phyloP scores from a whole-genome alignment of 2,113 vertebrate species.

The Lepus americanus region DNA sequence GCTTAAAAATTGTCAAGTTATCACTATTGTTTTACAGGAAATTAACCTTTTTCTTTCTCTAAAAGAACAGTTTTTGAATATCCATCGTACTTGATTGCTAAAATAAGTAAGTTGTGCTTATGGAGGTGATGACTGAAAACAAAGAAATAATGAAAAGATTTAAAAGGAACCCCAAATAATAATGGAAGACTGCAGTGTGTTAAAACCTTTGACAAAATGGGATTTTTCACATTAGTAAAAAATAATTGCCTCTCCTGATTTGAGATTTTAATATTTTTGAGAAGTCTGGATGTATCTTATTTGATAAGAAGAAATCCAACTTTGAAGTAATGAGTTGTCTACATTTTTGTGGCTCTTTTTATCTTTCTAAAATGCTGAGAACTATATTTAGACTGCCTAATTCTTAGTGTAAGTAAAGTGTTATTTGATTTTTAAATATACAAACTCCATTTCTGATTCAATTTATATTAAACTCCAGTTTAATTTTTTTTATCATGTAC shows the following conservation, averaged over 20 bases:
- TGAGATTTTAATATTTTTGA: conserved; percentile 11
- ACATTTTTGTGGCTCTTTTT: background rate
- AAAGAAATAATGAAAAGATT: background rate
- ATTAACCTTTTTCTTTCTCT: background rate
- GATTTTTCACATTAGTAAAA: background rate
- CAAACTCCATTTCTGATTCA: conserved; percentile 62
- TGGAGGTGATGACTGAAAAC: background rate
- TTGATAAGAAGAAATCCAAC: background rate
- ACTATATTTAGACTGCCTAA: conserved; percentile 11
- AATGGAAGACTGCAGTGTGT: background rate
- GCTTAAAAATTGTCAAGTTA: background rate
- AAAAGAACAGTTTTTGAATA: background rate
- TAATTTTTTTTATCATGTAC: conserved; percentile 62
- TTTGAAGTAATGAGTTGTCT: background rate
- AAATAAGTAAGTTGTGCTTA: background rate
- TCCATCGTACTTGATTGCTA: background rate
- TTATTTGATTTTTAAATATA: conserved; percentile 64
- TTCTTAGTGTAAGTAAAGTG: conserved; percentile 24
- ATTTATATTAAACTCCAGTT: conserved; percentile 64
- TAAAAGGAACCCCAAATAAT: background rate
- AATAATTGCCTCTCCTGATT: background rate
- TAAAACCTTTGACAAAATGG: background rate
- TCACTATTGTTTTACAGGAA: background rate
- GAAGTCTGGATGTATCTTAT: background rate
- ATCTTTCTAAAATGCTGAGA: conserved; percentile 18